These are phyloP conservation scores for Rhagonycha lutea DNA, from an alignment of 2,888 invertebrate species.

Conservation along the genomic window DNA sequence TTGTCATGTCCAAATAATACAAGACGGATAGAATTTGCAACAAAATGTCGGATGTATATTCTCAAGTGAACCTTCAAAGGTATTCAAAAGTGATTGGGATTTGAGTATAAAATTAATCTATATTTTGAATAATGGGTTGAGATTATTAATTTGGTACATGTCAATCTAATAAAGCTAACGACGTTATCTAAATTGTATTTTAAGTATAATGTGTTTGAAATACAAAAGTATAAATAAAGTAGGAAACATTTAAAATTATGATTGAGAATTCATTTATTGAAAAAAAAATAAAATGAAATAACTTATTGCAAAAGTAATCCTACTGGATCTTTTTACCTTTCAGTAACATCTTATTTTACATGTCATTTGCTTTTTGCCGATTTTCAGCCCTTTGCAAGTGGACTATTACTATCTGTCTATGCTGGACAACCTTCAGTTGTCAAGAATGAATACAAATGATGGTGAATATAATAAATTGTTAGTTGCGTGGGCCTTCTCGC, in stretches of 20 bases:
- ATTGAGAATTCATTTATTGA: too few species aligned
- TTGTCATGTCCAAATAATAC: not conserved
- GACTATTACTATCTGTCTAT: not conserved
- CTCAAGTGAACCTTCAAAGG: too few species aligned
- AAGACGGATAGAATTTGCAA: not conserved
- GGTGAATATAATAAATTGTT: not conserved
- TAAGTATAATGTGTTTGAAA: not conserved
- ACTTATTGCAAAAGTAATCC: too few species aligned
- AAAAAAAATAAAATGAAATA: too few species aligned
- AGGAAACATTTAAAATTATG: too few species aligned
- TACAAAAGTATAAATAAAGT: not conserved
- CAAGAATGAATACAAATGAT: not conserved
- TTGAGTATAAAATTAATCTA: not conserved
- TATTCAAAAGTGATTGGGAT: too few species aligned
- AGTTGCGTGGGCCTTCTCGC: not conserved
- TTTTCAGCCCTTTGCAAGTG: not conserved
- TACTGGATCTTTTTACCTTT: too few species aligned
- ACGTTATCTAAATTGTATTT: not conserved
- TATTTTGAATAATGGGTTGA: not conserved
- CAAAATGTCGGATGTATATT: too few species aligned
- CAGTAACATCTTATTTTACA: not conserved
- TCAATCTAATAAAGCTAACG: too few species aligned
- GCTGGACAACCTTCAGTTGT: not conserved
- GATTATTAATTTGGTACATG: not conserved
- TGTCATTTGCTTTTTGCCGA: not conserved